Evolutionary conservation across 92 coral and sea anemone species (phyloP), one percentile per base, ranked within the genome.

Genomic region (Umimayanthus kanabou): DNA sequence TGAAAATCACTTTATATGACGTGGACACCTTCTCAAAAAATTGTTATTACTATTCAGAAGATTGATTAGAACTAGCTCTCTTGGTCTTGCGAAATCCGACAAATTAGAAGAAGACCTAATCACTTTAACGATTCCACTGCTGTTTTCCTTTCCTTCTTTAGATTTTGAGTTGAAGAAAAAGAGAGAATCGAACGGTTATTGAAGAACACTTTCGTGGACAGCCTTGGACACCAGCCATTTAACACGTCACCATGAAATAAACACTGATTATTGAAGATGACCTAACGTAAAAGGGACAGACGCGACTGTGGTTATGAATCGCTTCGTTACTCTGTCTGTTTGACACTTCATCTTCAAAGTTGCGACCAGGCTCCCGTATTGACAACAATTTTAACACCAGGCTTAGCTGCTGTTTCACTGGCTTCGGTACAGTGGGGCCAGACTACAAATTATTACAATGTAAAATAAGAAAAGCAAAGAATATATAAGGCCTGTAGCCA

Each of bases 141-240:
- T 73, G 45, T 78, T 45, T 22, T 28, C 4, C 30, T 47, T 4
- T 45, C 53, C 57, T 28, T 22, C 61, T 78, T 28, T 78, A 78
- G 82, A 78, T 78, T 78, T 9, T 78, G 39, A 14, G 61, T 53
- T 53, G 82, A 29, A 45, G 82, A 29, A 45, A 78, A 25, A 73
- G 7, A 6, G 77, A 75, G 28, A 30, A 22, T 37, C 20, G 77
- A 73, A 28, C 20, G 77, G 9, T 16, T 26, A 18, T 71, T 53
- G 58, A 26, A 37, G 15, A 73, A 40, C 13, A 39, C 15, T 13
- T 75, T 39, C 50, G 11, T 75, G 79, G 79, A 75, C 79, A 1
- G 79, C 79, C 79, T 39, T 75, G 79, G 79, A 39, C 49, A 20
- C 50, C 6, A 61, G 26, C 2, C 26, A 20, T 5, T 18, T 20